These are phyloP conservation scores for Trichosurus vulpecula DNA, from an alignment of 2,797 vertebrate species.

Conservation along the genomic window DNA sequence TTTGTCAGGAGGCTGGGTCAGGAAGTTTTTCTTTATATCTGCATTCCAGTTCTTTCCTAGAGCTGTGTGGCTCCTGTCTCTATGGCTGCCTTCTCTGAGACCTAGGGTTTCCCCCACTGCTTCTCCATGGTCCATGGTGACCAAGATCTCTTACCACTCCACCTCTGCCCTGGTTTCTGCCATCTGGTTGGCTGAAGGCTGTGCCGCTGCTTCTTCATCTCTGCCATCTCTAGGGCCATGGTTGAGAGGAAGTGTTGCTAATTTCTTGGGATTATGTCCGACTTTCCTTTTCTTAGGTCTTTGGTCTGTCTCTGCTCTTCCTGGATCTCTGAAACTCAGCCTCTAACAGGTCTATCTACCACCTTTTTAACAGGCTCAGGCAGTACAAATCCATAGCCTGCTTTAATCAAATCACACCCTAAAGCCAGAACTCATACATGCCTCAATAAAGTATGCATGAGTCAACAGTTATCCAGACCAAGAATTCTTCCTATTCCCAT, in stretches of 20 bases:
- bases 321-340: background rate
- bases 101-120: background rate
- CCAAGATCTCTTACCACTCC: no score
- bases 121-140: background rate
- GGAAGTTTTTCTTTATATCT: background rate
- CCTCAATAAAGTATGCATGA: background rate
- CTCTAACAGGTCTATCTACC: background rate
- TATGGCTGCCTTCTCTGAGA: background rate
- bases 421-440: background rate
- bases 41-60: background rate
- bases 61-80: background rate
- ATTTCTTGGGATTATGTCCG: background rate
- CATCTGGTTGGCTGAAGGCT: background rate
- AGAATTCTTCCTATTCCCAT: background rate
- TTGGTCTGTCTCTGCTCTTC: background rate
- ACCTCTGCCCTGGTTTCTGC: background rate
- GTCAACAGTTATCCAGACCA: background rate
- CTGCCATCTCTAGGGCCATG: background rate
- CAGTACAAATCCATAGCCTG: background rate
- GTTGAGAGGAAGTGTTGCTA: background rate
- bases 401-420: background rate
- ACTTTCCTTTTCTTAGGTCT: background rate
- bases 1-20: background rate
- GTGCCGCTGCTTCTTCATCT: background rate
- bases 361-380: background rate